Evolutionary conservation across 2,888 invertebrate genomes (phyloP), one percentile per base, ranked within the genome.

Genomic region (Imbricaverruca yamaguchii): DNA sequence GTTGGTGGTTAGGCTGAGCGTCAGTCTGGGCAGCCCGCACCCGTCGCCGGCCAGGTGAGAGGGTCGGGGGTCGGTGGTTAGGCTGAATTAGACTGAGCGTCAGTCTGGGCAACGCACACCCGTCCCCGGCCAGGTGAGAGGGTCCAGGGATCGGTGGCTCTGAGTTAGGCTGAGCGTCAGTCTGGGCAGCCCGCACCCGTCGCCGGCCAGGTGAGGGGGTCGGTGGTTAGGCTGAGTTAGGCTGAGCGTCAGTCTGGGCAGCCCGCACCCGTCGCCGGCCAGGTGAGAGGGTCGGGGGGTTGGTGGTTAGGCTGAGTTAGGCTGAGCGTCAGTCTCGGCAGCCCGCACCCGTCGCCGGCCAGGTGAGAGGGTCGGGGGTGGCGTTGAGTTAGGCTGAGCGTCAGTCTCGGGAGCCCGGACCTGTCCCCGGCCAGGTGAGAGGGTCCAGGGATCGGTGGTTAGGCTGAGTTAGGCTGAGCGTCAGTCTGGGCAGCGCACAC

Each of bases 241-340:
- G n/a, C 74, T 55, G 9, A 55, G 74, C 55, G 74, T 74, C 74
- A 74, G 74, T 9, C 74, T 74, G 74, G 74, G 74, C 53, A 74
- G 74, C 8, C 74, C 74, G 12, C 74, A 74, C 74, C 74, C 74
- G 9, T 74, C 74, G 8, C 74, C 74, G 0, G 74, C 74, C 55
- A 65, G 65, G 65, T 65, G 8, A 65, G 65, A 8, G 12, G 10
- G 65, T 4, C 12, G 59, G n/a, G n/a, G n/a, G n/a, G n/a, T n/a
- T n/a, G n/a, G n/a, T n/a, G n/a, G n/a, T n/a, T n/a, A n/a, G n/a
- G 21, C n/a, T n/a, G n/a, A n/a, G n/a, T n/a, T n/a, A n/a, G n/a
- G n/a, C 74, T 74, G 7, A 74, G 74, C 55, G 74, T 74, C 74
- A 74, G 74, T 9, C 74, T 74, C 53, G 74, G 74, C 53, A 74